Evolutionary conservation across 2,888 invertebrate genomes (phyloP).

Genomic region (Drosophila acutilabella): DNA sequence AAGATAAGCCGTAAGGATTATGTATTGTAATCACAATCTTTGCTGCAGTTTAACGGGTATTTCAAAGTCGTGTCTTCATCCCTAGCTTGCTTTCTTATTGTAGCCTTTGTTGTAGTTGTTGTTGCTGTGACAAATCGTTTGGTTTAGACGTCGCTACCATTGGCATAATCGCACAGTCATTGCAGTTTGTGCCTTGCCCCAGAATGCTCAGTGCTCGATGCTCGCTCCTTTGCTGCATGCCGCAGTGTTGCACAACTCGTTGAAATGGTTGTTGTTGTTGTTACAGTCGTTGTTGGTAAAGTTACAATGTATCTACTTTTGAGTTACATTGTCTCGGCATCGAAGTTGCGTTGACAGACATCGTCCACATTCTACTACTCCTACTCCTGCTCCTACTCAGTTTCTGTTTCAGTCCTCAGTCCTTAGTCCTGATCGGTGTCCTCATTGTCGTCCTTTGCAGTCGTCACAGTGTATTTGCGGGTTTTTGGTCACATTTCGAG

Average conservation of each 20-base stretch:
- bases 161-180: conserved; percentile 80
- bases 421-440: background rate
- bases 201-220: background rate
- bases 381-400: background rate
- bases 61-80: background rate
- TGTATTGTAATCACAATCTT: too few species aligned
- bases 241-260: conserved; percentile 57
- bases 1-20: too few species aligned
- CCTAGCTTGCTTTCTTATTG: conserved; percentile 6
- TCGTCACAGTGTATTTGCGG: conserved; percentile 60
- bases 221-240: conserved; percentile 16
- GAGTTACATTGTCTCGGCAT: conserved; percentile 78
- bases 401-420: background rate
- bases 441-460: conserved; percentile 43
- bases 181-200: conserved; percentile 54
- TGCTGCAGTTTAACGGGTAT: background rate
- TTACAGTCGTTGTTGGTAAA: conserved; percentile 33
- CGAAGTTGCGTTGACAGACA: conserved; percentile 79
- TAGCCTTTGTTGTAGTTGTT: conserved; percentile 37
- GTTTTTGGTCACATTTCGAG: conserved; percentile 68
- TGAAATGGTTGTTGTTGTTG: conserved; percentile 28
- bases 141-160: conserved; percentile 75
- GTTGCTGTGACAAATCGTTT: conserved; percentile 79
- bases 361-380: conserved; percentile 26
- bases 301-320: conserved; percentile 76